These are phyloP conservation scores for Hycleus cichorii DNA, from an alignment of 1,140 invertebrate species.

Conservation along the genomic window DNA sequence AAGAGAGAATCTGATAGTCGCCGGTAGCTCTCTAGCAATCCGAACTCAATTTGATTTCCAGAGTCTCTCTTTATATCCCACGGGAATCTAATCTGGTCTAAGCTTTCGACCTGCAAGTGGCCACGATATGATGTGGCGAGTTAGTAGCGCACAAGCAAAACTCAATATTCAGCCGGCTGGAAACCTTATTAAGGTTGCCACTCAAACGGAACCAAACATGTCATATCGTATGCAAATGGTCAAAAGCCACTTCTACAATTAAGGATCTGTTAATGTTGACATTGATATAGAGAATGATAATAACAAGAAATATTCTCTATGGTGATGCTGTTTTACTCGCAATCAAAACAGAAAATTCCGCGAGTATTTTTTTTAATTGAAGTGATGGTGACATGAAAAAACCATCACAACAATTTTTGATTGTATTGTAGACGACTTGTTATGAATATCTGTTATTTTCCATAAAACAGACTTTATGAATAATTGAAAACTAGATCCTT, in stretches of 20 bases:
- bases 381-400: too few species aligned
- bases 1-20: conserved; percentile 13
- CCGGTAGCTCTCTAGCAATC: conserved; percentile 24
- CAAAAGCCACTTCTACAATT: conserved; percentile 23
- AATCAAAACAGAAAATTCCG: too few species aligned
- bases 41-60: conserved; percentile 41
- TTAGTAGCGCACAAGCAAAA: conserved; percentile 32
- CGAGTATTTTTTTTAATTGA: too few species aligned
- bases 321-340: too few species aligned
- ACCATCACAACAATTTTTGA: too few species aligned
- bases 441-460: conserved; percentile 13
- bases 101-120: conserved; percentile 37
- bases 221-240: conserved; percentile 32
- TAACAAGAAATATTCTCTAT: too few species aligned
- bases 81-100: conserved; percentile 38
- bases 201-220: conserved; percentile 33
- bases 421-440: too few species aligned
- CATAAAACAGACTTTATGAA: conserved; percentile 17
- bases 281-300: conserved; percentile 4
- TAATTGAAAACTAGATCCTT: conserved; percentile 18
- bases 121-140: conserved; percentile 31
- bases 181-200: conserved; percentile 41
- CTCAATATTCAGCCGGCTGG: conserved; percentile 41
- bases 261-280: conserved; percentile 18
- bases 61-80: conserved; percentile 27